Evolutionary conservation across 2,888 invertebrate genomes (phyloP), one percentile per base, ranked within the genome.

Genomic region (Operophtera brumata): DNA sequence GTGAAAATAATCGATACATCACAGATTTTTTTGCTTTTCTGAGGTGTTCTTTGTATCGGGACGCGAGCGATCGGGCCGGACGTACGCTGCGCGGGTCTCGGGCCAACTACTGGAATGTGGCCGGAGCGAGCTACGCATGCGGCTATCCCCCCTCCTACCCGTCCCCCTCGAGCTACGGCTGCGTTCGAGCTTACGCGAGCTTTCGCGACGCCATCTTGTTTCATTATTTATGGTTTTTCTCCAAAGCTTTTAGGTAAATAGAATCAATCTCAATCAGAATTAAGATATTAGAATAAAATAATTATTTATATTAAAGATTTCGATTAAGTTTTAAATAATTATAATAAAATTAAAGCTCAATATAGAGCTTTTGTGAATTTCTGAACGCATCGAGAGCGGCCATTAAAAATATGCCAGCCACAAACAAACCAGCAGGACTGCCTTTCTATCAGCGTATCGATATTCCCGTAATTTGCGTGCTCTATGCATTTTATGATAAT

Each of bases 1-100:
- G 77, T 77, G 80, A 73, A 86, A 89, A 89, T 86, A 90, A 91
- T 91, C 90, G 88, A 91, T 91, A 91, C 89, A 90, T 90, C 87
- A 90, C 86, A 84, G 85, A 84, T 88, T 89, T 86, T 65, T 89
- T 89, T 87, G 86, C 83, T 87, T 85, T 86, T 83, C 80, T 81
- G 79, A 81, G 83, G 82, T 82, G 86, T 88, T 86, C 90, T 90
- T 90, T 90, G 90, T 90, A 87, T 82, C 80, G 78, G 77, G 73
- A 67, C 81, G 81, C 80, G 79, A 53, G 62, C 35, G 69, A 65
- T 61, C 61, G 62, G 66, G 64, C 59, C 65, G 61, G 62, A 67
- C 85, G 84, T 78, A 65, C 83, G 78, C 81, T 79, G 78, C 71
- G 80, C 86, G 84, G 85, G 76, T 77, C 74, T 73, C 78, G 77